phyloP scores from a whole-genome alignment of 1,140 invertebrate species.

The Calycopis cecrops region DNA sequence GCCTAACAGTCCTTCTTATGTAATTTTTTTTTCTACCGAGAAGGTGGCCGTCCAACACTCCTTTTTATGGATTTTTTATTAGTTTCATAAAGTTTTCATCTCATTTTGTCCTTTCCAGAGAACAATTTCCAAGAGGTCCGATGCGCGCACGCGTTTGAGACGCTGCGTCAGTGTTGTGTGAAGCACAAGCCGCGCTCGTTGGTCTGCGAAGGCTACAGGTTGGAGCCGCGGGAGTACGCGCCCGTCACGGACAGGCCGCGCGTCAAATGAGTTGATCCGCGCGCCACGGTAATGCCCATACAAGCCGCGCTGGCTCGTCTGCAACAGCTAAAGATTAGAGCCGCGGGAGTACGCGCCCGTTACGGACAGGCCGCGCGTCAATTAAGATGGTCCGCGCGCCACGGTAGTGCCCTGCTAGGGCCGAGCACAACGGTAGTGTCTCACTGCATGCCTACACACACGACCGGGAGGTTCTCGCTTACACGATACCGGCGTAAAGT shows the following conservation, averaged over 20 bases:
- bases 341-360: slow-evolving; percentile 48
- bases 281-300: too few species aligned
- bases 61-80: too few species aligned
- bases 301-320: slow-evolving; percentile 52
- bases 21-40: too few species aligned
- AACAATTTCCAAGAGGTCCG: slow-evolving; percentile 60
- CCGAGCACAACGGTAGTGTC: too few species aligned
- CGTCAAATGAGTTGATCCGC: slow-evolving; percentile 23
- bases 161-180: slow-evolving; percentile 61
- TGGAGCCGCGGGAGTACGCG: slow-evolving; percentile 49
- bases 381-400: slow-evolving; percentile 22
- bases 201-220: slow-evolving; percentile 56
- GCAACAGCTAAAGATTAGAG: slow-evolving; percentile 54
- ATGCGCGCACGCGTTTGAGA: slow-evolving; percentile 53
- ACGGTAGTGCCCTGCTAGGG: too few species aligned
- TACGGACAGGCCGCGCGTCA: slow-evolving; percentile 41
- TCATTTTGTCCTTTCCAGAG: slow-evolving; percentile 32
- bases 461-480: too few species aligned
- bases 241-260: slow-evolving; percentile 49
- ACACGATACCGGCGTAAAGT: too few species aligned
- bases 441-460: too few species aligned
- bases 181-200: slow-evolving; percentile 51
- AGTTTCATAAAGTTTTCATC: too few species aligned
- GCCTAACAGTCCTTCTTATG: too few species aligned
- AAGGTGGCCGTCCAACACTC: too few species aligned